These are phyloP conservation scores for Artemia sp. DNA, from an alignment of 2,888 invertebrate species.

Conservation along the genomic window DNA sequence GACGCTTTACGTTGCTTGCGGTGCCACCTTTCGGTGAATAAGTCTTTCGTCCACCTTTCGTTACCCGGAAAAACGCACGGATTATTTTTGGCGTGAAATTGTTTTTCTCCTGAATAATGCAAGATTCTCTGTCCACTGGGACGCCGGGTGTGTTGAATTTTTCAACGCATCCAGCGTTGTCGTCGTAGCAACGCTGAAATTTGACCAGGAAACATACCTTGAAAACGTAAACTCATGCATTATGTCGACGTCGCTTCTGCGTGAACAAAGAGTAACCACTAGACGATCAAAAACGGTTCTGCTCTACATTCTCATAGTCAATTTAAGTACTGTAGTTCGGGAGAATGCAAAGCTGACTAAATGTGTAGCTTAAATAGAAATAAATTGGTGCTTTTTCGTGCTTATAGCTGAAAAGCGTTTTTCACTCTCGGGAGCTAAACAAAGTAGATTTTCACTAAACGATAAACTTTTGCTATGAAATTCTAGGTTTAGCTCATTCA, in stretches of 20 bases:
- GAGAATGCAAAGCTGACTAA: conserved; percentile 5
- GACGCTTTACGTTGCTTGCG: neutral
- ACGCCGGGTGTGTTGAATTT: too few relatives aligned
- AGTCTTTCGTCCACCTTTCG: neutral
- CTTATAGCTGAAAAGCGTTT: too few relatives aligned
- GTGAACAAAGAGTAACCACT: neutral
- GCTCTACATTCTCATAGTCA: neutral
- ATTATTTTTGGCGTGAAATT: neutral
- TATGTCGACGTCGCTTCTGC: neutral
- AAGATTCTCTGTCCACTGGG: neutral
- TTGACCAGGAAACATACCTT: neutral
- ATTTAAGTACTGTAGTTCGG: conserved; percentile 4
- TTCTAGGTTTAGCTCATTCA: neutral
- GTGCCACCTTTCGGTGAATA: neutral
- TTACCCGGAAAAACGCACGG: neutral
- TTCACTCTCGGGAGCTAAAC: too few relatives aligned
- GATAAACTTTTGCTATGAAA: neutral
- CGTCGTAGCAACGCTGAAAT: neutral
- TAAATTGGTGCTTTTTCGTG: neutral
- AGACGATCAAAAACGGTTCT: neutral
- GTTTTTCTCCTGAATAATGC: neutral
- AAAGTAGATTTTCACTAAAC: too few relatives aligned
- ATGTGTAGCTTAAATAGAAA: conserved; percentile 3
- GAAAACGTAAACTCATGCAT: neutral
- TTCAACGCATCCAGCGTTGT: neutral